Evolutionary conservation across 2,797 vertebrate species (phyloP), one percentile per base, ranked within the genome.

Genomic region (Sebastes nivosus): DNA sequence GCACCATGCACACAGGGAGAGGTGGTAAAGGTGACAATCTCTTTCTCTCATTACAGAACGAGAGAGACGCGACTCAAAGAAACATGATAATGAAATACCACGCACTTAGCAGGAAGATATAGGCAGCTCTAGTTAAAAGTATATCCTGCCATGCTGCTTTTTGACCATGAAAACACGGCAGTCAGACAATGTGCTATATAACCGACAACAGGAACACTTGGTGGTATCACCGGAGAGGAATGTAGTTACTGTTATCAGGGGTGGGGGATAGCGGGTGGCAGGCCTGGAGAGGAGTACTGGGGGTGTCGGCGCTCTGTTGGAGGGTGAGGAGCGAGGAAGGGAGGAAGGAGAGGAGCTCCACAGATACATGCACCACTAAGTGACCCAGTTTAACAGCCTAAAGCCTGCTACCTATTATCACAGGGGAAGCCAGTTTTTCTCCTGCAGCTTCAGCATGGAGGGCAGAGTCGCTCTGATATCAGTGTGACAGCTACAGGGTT

Each of bases 381-480:
- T 91, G 88, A 93, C 90, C 93, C 88, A 91, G 83, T 93, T 94
- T 87, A 91, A 87, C 86, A 81, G 88, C 80, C 80, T 79, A 80
- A 81, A 88, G 87, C 80, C 87, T 84, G 89, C 83, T 87, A 87
- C 86, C 89, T 92, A 85, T 93, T 94, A 93, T 92, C 87, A 88
- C 86, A 81, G 73, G 74, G 83, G 85, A 87, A 82, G 86, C 64
- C 82, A 83, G 85, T 85, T 77, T 87, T 85, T 65, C 86, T 88
- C 75, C 86, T 59, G 82, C 84, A 84, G 90, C 86, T 82, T 78
- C 69, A 50, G 77, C 82, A 58, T 63, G 79, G 83, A 82, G 85
- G 87, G 77, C 82, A 85, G 82, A 84, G 16, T 59, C 25, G 58
- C 84, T 91, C 85, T 86, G 87, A 90, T 90, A 88, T 85, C 89